Base-by-base conservation (phyloP, 2,113 vertebrate species). In the Bucco capensis region DNA sequence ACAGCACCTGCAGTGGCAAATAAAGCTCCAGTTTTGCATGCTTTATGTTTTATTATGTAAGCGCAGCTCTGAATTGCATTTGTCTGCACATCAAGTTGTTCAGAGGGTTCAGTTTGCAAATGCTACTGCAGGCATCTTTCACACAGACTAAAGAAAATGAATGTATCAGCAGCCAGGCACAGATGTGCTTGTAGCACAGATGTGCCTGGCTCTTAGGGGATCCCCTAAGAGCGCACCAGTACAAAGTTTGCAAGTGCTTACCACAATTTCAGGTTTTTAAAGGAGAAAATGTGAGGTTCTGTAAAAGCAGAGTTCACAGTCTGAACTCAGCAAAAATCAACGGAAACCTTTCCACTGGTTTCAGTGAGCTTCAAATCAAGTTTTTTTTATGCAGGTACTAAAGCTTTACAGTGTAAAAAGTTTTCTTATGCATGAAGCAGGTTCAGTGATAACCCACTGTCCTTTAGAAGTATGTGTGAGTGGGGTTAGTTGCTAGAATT, bases 1-100 rank as follows among this genome's bases (percentile, higher is more conserved):
- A 79, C 70, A 95, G 88, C 95, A 84, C 27, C 92, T 86, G 81
- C 86, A 89, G 86, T 27, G 3, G 83, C 80, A 74, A 90, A 94
- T 18, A 65, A 67, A 94, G 93, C 83, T 83, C 75, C 56, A 28
- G 58, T 58, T 88, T 76, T 54, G 79, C 90, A 93, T 92, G 89
- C 94, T 79, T 56, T 70, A 5, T 18, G n/a, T 62, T 76, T 93
- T 40, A 50, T 82, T 66, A 61, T 25, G 19, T 16, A 92, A 95
- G 74, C 61, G 7, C 58, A 31, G 62, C 22, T 21, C 50, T 70
- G 58, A 79, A 85, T n/a, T 33, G 65, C 4, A 4, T 83, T 50
- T 75, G 50, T 28, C 53, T 65, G 65, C 2, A 3, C 2, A 2
- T 44, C 58, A 85, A 77, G 50, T 62, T 76, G 50, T 21, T 73